Base-by-base conservation (phyloP, 2,113 vertebrate species). In the Oreocharis arfaki region DNA sequence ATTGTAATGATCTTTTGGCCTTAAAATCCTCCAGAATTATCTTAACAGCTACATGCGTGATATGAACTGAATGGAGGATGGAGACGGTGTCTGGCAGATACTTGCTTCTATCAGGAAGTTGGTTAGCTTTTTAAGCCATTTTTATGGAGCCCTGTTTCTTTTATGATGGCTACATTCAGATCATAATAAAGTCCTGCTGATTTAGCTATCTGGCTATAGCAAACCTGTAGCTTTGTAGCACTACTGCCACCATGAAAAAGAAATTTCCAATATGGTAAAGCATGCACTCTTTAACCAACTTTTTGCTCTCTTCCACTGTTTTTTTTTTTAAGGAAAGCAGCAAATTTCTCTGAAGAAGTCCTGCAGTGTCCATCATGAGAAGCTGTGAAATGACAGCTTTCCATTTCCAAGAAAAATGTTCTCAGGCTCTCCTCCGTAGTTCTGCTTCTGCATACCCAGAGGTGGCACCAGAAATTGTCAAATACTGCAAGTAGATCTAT, bases 341-440 rank as follows among this genome's bases (percentile, higher is more conserved):
- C 5, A 83, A 24, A 4, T 35, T 90, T 35, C 18, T 64, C 27
- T 76, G 50, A 47, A 59, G 12, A 67, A 52, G 27, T 53, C 28
- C 16, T 16, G 21, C 5, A 46, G 57, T 49, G 33, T 42, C 7
- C 7, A 23, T 41, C 19, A n/a, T 8, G 9, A 81, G n/a, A 74
- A 80, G 5, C 17, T 2, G 0, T 41, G 9, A 81, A 80, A 57
- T 35, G 2, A 30, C 11, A 50, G 16, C 1, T 6, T 78, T 23
- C 33, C 14, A 59, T 77, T 93, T 81, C 30, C 10, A 47, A 44
- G 35, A 61, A 82, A 73, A 84, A 53, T 7, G 2, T 47, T 90
- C 13, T 64, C 56, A 41, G 52, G 60, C 14, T 64, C 3, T 47
- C 2, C 5, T 32, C 70, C 19, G 5, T 15, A 23, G 6, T 49